Evolutionary conservation across 2,888 invertebrate genomes (phyloP), one percentile per base, ranked within the genome.

Genomic region (Erebia epiphron): DNA sequence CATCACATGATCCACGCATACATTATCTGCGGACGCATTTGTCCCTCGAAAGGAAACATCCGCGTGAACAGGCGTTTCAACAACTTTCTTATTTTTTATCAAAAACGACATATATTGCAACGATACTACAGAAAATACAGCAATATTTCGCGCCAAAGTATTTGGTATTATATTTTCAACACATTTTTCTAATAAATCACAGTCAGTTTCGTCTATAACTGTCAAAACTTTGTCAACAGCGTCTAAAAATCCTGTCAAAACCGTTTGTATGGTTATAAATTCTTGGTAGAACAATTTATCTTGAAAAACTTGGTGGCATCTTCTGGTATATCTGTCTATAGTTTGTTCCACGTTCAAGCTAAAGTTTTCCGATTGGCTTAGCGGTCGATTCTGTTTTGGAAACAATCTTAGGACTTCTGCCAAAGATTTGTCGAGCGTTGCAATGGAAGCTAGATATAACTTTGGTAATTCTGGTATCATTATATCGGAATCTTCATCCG

Each of bases 241-340:
- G 35, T 86, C 78, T 41, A 94, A 77, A 67, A 88, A 90, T 1
- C 91, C 91, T 0, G 82, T 82, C 63, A 93, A 72, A 49, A 91
- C 79, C 0, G 86, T 89, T 69, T 94, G 94, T 1, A 92, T 77
- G 0, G 83, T 88, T 21, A 86, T 80, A 61, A 91, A 92, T 74
- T 94, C 93, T 78, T 92, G 89, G 72, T 92, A 91, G 74, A 94
- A 94, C 2, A 91, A 73, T 77, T 92, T 93, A 46, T 94, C 94
- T 83, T 92, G 90, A 46, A 94, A 94, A 0, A 94, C 92, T 83
- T 93, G 91, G 61, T 93, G 93, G 49, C 94, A 94, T 41, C 93
- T 81, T 11, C 89, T 79, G 0, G 94, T 93, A 35, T 94, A 94
- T 69, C 92, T 86, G 16, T 94, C 94, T 68, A 94, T 87, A 0